Evolutionary conservation across 2,888 invertebrate genomes (phyloP).

Genomic region (Papilio protenor): DNA sequence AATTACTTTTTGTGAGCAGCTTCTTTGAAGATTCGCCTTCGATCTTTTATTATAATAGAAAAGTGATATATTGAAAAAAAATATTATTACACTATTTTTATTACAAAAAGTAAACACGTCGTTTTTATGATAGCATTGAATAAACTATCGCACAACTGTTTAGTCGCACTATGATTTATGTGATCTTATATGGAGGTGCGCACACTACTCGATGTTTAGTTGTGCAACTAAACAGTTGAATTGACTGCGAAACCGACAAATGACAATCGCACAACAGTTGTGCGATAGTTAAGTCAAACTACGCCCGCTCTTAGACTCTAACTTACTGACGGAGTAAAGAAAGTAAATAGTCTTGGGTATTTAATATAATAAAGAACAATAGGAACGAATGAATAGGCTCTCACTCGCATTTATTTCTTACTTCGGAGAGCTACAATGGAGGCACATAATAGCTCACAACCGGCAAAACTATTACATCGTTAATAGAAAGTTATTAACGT

Average conservation of each 20-base stretch:
- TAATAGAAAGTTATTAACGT: background rate
- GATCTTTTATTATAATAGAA: slow-evolving; percentile 38
- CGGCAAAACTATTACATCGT: background rate
- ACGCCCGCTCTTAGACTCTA: background rate
- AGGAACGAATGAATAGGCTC: slow-evolving; percentile 4
- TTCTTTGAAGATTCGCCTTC: slow-evolving; percentile 36
- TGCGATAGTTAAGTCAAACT: too few species aligned
- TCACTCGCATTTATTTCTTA: slow-evolving; percentile 9
- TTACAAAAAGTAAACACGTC: background rate
- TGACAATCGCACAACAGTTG: too few species aligned
- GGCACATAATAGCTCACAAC: slow-evolving; percentile 11
- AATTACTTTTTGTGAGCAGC: slow-evolving; percentile 60
- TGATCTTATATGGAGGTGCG: too few species aligned
- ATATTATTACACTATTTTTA: slow-evolving; percentile 7
- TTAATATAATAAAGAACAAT: slow-evolving; percentile 17
- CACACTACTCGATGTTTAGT: too few species aligned
- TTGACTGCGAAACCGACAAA: too few species aligned
- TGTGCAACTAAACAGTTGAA: too few species aligned
- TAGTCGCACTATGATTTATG: too few species aligned
- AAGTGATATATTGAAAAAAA: slow-evolving; percentile 19
- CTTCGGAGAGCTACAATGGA: background rate
- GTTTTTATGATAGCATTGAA: too few species aligned
- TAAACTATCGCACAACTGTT: too few species aligned
- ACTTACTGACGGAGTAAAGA: background rate
- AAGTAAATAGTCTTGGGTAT: background rate